These are phyloP conservation scores for Ptychobarbus kaznakovi DNA, from an alignment of 2,797 vertebrate genomes.

Conservation along the genomic window DNA sequence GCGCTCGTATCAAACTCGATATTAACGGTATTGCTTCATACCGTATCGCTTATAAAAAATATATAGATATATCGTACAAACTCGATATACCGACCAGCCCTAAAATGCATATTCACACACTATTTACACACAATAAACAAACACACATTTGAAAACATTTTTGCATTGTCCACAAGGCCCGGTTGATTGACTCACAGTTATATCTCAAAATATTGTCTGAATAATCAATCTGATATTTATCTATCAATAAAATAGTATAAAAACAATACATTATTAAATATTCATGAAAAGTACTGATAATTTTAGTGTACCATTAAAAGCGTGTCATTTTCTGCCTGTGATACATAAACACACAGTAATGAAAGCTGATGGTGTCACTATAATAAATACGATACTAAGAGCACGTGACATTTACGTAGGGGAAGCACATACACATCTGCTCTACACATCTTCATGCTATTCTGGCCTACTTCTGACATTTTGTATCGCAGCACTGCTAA, in stretches of 20 bases:
- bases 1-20: too few relatives aligned
- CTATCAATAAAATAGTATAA: neutral
- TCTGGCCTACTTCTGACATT: neutral
- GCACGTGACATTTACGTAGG: neutral
- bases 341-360: neutral
- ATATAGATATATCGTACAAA: too few relatives aligned
- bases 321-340: neutral
- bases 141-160: neutral
- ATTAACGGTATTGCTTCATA: too few relatives aligned
- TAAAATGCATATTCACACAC: neutral
- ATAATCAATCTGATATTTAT: neutral
- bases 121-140: neutral
- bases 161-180: neutral
- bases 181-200: neutral
- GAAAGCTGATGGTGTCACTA: neutral
- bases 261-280: neutral
- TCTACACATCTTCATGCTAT: neutral
- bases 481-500: neutral
- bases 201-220: neutral
- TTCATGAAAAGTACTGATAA: neutral
- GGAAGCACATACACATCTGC: neutral
- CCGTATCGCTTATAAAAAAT: too few relatives aligned
- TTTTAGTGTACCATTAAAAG: neutral
- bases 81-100: too few relatives aligned
- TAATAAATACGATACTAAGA: neutral